phyloP scores from a whole-genome alignment of 2,888 invertebrate genomes.

The Hirtodrosophila duncani region DNA sequence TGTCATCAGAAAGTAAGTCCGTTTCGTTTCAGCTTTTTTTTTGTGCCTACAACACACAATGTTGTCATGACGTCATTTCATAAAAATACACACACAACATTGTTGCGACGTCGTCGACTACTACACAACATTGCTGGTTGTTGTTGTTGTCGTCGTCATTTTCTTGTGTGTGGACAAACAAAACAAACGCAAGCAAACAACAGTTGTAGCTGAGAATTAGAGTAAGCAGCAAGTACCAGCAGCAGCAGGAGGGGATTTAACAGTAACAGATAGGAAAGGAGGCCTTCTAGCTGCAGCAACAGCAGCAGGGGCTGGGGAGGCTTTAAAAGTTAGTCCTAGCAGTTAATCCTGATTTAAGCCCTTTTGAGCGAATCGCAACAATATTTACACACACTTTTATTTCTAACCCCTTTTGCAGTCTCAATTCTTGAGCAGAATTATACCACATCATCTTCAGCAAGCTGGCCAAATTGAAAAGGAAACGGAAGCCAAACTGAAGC shows the following conservation, averaged over 20 bases:
- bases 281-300: too few species aligned
- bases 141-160: constrained; percentile 35
- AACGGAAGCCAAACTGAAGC: constrained; percentile 78
- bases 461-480: constrained; percentile 77
- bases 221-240: constrained; percentile 13
- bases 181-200: constrained; percentile 65
- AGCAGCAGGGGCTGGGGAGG: constrained; percentile 27
- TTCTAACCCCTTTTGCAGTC: constrained; percentile 21
- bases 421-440: constrained; percentile 19
- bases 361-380: too few species aligned
- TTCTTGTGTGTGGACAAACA: constrained; percentile 45
- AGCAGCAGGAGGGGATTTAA: constrained; percentile 20
- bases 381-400: not conserved
- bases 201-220: constrained; percentile 49
- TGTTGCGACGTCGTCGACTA: too few species aligned
- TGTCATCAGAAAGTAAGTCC: constrained; percentile 70
- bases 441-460: constrained; percentile 63
- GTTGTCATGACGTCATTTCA: constrained; percentile 73
- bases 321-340: too few species aligned
- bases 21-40: constrained; percentile 18
- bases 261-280: too few species aligned
- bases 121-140: too few species aligned
- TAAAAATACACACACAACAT: constrained; percentile 63
- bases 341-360: too few species aligned
- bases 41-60: constrained; percentile 46